A percentile compares a stretch with the other conserved stretches of the same genome.
Conservation (phyloP, 2,113 vertebrate genomes). For the Drymodes brunneopygia region DNA sequence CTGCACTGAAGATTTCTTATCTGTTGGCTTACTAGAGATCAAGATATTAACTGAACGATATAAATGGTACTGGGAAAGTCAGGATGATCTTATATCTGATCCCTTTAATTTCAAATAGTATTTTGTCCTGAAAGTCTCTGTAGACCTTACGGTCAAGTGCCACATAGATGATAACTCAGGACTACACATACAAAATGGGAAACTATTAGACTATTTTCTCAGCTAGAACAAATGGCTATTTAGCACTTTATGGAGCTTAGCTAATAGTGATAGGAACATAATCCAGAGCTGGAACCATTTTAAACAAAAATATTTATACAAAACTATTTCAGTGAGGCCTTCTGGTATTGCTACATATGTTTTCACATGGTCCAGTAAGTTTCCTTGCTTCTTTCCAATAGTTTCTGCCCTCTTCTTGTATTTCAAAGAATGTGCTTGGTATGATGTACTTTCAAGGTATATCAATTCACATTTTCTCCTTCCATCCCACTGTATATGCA, state of each 20-base stretch:
- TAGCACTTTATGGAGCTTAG: neutral
- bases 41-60: neutral
- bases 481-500: neutral
- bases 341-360: neutral
- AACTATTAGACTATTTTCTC: neutral
- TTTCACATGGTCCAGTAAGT: neutral
- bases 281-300: neutral
- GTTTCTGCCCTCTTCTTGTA: neutral
- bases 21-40: neutral
- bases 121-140: neutral
- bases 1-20: neutral
- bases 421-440: neutral
- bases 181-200: neutral
- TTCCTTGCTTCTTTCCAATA: neutral
- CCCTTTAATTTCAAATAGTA: neutral
- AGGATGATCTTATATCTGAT: neutral
- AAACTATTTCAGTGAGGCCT: neutral
- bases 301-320: neutral
- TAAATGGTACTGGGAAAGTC: neutral
- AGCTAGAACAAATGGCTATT: neutral
- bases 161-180: neutral
- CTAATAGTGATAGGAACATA: neutral
- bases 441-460: neutral
- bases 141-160: neutral
- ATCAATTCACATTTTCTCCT: neutral